Conservation (phyloP, 2,113 vertebrate genomes). For the Cyanoramphus novaezelandiae region DNA sequence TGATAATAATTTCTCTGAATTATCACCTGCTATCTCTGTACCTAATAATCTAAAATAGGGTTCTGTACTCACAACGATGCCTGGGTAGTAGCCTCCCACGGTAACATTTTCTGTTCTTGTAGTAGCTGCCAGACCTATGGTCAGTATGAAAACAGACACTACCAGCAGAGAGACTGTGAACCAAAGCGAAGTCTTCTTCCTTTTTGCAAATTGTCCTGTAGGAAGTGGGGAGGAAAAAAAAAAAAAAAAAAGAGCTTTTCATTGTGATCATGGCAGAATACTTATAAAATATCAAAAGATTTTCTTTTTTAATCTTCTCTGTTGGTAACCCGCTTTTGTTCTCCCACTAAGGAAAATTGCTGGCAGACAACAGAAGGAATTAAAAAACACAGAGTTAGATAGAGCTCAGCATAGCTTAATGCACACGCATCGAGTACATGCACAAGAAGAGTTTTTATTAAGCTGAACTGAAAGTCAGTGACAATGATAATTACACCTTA, state of each 20-base stretch:
- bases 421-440: rapidly evolving
- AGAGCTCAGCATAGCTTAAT: neutral
- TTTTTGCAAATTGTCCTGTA: constrained; percentile 80
- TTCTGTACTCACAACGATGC: constrained; percentile 88
- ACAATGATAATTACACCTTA: neutral
- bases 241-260: neutral
- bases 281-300: neutral
- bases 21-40: neutral
- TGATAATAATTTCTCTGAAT: neutral
- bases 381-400: neutral
- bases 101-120: constrained; percentile 90
- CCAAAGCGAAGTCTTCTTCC: constrained; percentile 85
- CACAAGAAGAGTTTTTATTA: neutral
- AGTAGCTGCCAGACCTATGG: constrained; percentile 85
- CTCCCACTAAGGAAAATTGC: neutral
- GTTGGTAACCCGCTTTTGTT: neutral
- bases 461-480: neutral
- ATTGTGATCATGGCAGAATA: neutral
- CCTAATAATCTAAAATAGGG: neutral
- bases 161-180: constrained; percentile 81
- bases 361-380: neutral
- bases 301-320: neutral
- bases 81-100: constrained; percentile 91
- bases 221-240: neutral
- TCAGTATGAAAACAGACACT: constrained; percentile 84